These are phyloP conservation scores for Diarsia brunnea DNA, from an alignment of 2,888 invertebrate genomes.

Conservation along the genomic window DNA sequence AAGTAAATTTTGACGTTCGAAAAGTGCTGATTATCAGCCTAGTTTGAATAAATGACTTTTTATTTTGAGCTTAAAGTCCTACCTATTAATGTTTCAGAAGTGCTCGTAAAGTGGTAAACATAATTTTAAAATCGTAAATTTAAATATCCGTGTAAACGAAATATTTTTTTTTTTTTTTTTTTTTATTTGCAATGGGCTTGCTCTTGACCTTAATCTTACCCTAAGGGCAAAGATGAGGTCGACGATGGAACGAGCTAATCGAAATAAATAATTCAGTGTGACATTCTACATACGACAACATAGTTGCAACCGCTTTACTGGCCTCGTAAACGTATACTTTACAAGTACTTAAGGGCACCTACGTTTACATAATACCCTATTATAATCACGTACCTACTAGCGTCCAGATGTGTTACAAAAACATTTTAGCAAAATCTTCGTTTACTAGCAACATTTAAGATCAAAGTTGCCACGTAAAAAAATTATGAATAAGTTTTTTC, in stretches of 20 bases:
- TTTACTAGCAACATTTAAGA: constrained; percentile 20
- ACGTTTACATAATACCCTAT: constrained; percentile 60
- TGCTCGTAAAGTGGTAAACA: constrained; percentile 15
- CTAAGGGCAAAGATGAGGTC: too few relatives aligned
- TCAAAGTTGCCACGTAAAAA: constrained; percentile 47
- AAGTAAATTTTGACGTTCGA: too few relatives aligned
- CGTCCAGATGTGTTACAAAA: constrained; percentile 42
- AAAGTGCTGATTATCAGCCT: too few relatives aligned
- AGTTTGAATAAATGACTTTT: too few relatives aligned
- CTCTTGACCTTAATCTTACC: too few relatives aligned
- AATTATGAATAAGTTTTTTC: constrained; percentile 23
- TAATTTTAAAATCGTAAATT: constrained; percentile 35
- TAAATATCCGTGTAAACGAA: constrained; percentile 27
- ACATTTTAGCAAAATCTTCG: constrained; percentile 23
- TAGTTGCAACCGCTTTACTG: constrained; percentile 58
- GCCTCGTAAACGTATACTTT: constrained; percentile 58
- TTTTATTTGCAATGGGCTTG: too few relatives aligned
- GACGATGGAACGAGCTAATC: too few relatives aligned
- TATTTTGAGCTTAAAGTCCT: not conserved
- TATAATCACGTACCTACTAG: constrained; percentile 53
- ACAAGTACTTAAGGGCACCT: constrained; percentile 60
- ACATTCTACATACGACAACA: constrained; percentile 48
- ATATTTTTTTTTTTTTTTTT: too few relatives aligned
- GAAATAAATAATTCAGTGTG: constrained; percentile 56
- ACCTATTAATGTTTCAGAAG: not conserved